These are phyloP conservation scores for Baccha elongata DNA, from an alignment of 2,888 invertebrate species.

Conservation along the genomic window DNA sequence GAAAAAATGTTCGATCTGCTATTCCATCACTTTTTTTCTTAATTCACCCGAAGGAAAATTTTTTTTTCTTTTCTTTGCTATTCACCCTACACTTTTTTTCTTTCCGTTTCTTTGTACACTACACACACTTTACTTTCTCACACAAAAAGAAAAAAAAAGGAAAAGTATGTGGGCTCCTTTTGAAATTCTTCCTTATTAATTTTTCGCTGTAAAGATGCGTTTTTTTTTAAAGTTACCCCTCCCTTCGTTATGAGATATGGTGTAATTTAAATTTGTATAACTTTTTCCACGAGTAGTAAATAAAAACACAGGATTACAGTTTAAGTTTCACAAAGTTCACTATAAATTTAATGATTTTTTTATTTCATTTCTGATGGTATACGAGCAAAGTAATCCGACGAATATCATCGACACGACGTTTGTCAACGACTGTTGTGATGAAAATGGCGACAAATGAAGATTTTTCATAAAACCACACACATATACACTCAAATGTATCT, in stretches of 20 bases:
- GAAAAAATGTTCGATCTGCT: slow-evolving; percentile 40
- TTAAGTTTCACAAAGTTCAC: slow-evolving; percentile 24
- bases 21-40: slow-evolving; percentile 41
- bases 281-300: background rate
- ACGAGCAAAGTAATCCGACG: slow-evolving; percentile 70
- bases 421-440: slow-evolving; percentile 78
- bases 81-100: slow-evolving; percentile 48
- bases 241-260: background rate
- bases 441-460: slow-evolving; percentile 77
- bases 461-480: slow-evolving; percentile 62
- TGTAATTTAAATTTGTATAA: background rate
- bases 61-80: slow-evolving; percentile 57
- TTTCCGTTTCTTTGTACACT: slow-evolving; percentile 62
- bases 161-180: slow-evolving; percentile 65
- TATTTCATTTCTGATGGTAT: slow-evolving; percentile 44
- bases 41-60: slow-evolving; percentile 25
- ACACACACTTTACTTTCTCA: slow-evolving; percentile 47
- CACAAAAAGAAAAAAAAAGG: slow-evolving; percentile 45
- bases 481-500: background rate
- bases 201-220: slow-evolving; percentile 39
- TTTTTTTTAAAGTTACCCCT: slow-evolving; percentile 8
- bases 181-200: slow-evolving; percentile 35
- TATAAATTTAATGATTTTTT: slow-evolving; percentile 9
- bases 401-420: slow-evolving; percentile 78
- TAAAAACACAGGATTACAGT: background rate